Conservation (phyloP, 1,140 invertebrate species). For the Bombus picipes region DNA sequence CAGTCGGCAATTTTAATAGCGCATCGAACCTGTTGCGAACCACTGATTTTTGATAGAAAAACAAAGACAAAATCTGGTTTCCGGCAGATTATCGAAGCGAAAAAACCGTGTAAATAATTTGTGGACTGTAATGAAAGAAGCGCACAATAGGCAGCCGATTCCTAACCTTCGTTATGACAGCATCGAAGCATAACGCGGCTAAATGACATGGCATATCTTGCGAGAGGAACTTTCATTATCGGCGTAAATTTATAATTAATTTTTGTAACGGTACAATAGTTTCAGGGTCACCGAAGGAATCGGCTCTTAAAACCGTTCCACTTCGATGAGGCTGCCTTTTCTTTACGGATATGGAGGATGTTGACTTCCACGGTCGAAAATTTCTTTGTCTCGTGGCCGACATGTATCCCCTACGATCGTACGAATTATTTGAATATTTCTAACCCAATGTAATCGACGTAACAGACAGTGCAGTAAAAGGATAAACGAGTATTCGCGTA, state of each 20-base stretch:
- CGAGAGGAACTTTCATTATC: constrained; percentile 55
- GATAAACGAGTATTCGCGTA: no score
- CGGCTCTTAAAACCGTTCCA: constrained; percentile 54
- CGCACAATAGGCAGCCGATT: neutral
- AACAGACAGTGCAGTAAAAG: no score
- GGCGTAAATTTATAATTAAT: constrained; percentile 56
- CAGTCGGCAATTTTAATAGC: neutral
- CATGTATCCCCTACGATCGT: no score
- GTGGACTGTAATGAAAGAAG: constrained; percentile 30
- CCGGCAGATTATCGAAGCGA: neutral
- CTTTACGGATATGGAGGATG: neutral
- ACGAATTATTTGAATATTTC: neutral
- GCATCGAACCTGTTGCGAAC: neutral
- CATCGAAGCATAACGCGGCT: constrained; percentile 58
- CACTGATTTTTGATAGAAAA: neutral
- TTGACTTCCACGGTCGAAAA: neutral
- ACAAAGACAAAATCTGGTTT: constrained; percentile 15
- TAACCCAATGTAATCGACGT: neutral
- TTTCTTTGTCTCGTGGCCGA: neutral
- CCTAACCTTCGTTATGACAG: constrained; percentile 47
- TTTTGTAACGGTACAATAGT: constrained; percentile 60
- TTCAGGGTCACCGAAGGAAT: constrained; percentile 35
- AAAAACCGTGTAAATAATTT: constrained; percentile 40
- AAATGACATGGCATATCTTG: constrained; percentile 57
- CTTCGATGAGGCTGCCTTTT: constrained; percentile 37